These are phyloP conservation scores for Esox niger DNA, from an alignment of 2,113 vertebrate genomes.

Conservation along the genomic window DNA sequence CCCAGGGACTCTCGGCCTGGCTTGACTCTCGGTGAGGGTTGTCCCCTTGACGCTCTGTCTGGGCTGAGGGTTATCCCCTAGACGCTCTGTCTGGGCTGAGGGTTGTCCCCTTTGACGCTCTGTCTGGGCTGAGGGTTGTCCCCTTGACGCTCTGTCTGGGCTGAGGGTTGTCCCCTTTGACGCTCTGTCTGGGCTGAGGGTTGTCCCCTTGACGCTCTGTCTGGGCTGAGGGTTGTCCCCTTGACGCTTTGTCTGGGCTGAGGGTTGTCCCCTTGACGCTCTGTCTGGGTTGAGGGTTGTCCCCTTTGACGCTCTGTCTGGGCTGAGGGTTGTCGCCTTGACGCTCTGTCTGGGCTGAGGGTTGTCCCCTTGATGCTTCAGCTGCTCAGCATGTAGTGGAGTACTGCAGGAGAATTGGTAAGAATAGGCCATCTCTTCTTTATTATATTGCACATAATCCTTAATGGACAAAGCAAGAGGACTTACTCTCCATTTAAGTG, in stretches of 20 bases:
- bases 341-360: background rate
- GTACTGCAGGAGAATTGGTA: background rate
- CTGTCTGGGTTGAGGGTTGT: no score
- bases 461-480: background rate
- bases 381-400: background rate
- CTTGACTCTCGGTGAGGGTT: no score
- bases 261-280: no score
- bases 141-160: no score
- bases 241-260: no score
- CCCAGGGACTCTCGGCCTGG: no score
- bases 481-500: background rate
- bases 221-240: background rate
- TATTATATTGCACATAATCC: background rate
- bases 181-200: no score
- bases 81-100: background rate
- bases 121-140: no score
- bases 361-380: background rate
- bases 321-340: no score
- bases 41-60: no score
- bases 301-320: background rate
- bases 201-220: background rate
- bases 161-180: no score
- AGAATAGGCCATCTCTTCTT: background rate
- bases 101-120: background rate
- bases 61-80: no score